Percentiles rank a stretch among this genome's conserved stretches.
phyloP scores from a whole-genome alignment of 2,797 vertebrate species.

The Darevskia mixta region DNA sequence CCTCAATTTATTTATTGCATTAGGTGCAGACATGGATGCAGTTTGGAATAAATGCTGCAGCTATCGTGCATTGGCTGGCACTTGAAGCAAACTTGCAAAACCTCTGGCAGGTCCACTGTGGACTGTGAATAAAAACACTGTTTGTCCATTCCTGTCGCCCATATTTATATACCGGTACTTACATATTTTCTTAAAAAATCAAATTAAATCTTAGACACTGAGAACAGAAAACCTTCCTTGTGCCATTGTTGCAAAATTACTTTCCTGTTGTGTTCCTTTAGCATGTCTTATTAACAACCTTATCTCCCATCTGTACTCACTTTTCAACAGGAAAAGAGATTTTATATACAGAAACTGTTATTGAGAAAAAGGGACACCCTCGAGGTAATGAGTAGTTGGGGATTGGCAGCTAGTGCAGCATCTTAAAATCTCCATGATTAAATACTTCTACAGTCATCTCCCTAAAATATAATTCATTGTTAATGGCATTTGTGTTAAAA shows the following conservation, averaged over 20 bases:
- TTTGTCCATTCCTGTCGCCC: background rate
- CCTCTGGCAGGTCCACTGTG: background rate
- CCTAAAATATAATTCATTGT: background rate
- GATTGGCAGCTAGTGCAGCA: background rate
- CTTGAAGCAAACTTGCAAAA: constrained; percentile 51
- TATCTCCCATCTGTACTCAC: background rate
- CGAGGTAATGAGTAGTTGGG: accelerated
- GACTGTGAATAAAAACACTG: constrained; percentile 10
- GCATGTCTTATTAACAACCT: background rate
- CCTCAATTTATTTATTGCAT: accelerated
- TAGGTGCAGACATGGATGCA: background rate
- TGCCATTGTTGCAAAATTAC: background rate
- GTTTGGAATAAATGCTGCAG: background rate
- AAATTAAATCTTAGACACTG: background rate
- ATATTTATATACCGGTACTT: background rate
- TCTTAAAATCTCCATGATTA: background rate
- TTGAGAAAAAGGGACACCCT: background rate
- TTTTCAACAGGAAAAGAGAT: background rate
- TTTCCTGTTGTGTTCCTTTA: background rate
- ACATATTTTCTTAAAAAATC: background rate
- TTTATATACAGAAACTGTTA: background rate
- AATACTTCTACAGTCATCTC: background rate
- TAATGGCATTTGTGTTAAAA: background rate
- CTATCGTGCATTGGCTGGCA: constrained; percentile 6
- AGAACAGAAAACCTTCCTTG: background rate